Evolutionary conservation across 2,888 invertebrate species (phyloP).

Genomic region (Eueremaeus valkanovi): DNA sequence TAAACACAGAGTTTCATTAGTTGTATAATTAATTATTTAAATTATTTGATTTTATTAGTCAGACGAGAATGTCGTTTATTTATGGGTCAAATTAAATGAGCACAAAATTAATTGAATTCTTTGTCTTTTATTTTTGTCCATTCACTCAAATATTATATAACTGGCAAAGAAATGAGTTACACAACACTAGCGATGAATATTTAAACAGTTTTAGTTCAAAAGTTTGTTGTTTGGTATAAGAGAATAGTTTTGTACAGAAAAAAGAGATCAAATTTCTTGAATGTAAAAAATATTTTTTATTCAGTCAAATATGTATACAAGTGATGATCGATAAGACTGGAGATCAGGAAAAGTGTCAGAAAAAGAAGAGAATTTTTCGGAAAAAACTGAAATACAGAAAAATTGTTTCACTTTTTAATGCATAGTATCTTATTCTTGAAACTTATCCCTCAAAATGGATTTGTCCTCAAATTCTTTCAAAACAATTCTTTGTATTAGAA

Average conservation of each 20-base stretch:
- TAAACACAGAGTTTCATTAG: no score
- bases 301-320: constrained; percentile 33
- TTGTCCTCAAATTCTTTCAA: constrained; percentile 1
- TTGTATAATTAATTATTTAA: no score
- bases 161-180: neutral
- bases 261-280: constrained; percentile 14
- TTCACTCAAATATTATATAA: no score
- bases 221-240: neutral
- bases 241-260: neutral
- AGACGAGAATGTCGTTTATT: no score
- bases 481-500: constrained; percentile 28
- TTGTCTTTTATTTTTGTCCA: neutral
- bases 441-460: constrained; percentile 28
- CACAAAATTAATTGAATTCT: neutral
- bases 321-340: constrained; percentile 22
- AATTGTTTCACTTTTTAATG: neutral
- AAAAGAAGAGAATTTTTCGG: constrained; percentile 1
- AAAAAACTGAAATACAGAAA: constrained; percentile 18
- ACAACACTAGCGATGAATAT: constrained; percentile 1
- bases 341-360: constrained; percentile 31
- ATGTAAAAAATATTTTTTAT: constrained; percentile 6
- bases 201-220: neutral
- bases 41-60: no score
- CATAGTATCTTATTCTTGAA: constrained; percentile 9
- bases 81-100: neutral